These are phyloP conservation scores for Nestor notabilis DNA, from an alignment of 2,113 vertebrate species.

Conservation along the genomic window DNA sequence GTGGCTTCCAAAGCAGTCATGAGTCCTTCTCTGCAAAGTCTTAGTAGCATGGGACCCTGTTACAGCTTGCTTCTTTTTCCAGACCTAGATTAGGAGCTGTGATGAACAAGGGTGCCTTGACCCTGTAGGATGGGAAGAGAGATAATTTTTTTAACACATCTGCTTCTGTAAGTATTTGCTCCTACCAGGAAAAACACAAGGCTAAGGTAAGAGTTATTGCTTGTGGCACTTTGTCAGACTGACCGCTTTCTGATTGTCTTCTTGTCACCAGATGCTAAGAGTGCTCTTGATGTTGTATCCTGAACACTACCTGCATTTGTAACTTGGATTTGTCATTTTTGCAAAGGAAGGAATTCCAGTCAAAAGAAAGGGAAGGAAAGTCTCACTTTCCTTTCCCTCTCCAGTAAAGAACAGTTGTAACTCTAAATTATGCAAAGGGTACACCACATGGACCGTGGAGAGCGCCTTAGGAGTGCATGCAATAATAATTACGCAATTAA, in stretches of 20 bases:
- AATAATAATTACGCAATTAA: constrained; percentile 38
- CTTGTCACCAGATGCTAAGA: not conserved
- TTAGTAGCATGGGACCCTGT: not conserved
- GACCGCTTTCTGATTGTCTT: not conserved
- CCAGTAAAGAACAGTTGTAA: not conserved
- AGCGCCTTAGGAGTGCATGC: constrained; percentile 5
- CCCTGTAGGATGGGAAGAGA: not conserved
- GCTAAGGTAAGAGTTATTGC: not conserved
- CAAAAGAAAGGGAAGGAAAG: not conserved
- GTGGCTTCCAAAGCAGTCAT: not conserved
- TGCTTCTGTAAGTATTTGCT: not conserved
- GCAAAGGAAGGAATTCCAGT: not conserved
- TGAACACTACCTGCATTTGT: not conserved
- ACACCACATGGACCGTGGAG: constrained; percentile 12
- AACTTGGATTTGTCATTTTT: not conserved
- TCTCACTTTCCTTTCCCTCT: not conserved
- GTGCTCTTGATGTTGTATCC: not conserved
- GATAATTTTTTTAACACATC: not conserved
- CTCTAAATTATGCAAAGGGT: constrained; percentile 20
- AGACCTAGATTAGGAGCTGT: not conserved
- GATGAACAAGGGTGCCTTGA: not conserved
- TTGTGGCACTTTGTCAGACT: not conserved
- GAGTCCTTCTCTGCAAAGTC: not conserved
- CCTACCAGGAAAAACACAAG: not conserved
- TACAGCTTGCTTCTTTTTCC: not conserved